A percentile compares a stretch with the other conserved stretches of the same genome.
These are phyloP conservation scores for Patella depressa DNA, from an alignment of 2,888 invertebrate species.

Conservation along the genomic window DNA sequence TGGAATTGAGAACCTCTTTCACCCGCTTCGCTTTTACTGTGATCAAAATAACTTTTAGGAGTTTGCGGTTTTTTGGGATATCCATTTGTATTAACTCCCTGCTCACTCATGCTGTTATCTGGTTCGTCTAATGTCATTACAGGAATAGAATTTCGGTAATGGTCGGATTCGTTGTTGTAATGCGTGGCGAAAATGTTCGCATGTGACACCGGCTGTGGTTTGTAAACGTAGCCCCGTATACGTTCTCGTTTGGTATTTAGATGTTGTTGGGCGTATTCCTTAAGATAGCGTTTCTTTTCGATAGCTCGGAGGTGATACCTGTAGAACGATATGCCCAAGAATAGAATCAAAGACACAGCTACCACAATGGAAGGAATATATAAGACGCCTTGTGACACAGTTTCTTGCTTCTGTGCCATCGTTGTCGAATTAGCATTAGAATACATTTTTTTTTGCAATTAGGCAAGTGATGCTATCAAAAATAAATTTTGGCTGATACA, in stretches of 20 bases:
- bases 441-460: too few relatives aligned
- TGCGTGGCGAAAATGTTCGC: too few relatives aligned
- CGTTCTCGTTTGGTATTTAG: neutral
- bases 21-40: neutral
- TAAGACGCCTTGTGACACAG: neutral
- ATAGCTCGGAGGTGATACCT: neutral
- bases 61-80: neutral
- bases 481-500: too few relatives aligned
- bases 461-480: too few relatives aligned
- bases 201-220: too few relatives aligned
- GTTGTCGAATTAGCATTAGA: too few relatives aligned
- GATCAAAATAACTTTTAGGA: neutral
- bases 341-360: neutral
- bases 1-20: neutral
- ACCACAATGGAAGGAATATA: neutral
- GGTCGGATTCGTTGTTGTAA: too few relatives aligned
- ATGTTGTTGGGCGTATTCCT: neutral
- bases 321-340: neutral
- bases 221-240: neutral
- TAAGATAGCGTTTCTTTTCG: neutral
- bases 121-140: neutral
- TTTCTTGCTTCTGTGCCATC: too few relatives aligned
- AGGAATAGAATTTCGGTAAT: too few relatives aligned
- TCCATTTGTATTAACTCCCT: neutral
- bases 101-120: neutral